Percentiles rank a stretch among this genome's conserved stretches.
Evolutionary conservation across 2,797 vertebrate genomes (phyloP).

Genomic region (Melanotaenia maccullochi): DNA sequence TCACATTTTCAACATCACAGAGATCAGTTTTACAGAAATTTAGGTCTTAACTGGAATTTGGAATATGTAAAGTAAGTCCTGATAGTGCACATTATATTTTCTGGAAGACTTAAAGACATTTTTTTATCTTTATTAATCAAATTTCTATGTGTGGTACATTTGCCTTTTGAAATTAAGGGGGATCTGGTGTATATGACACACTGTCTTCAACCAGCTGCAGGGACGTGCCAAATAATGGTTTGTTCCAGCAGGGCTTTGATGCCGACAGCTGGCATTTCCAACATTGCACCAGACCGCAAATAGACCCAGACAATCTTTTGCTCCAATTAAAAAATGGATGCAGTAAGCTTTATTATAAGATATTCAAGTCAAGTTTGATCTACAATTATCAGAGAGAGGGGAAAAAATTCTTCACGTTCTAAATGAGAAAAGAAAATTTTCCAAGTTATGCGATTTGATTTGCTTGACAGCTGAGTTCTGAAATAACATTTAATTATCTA

Average conservation of each 20-base stretch:
- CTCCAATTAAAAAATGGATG: conserved; percentile 82
- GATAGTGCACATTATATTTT: not conserved
- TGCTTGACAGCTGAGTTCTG: conserved; percentile 54
- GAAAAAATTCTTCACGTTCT: conserved; percentile 66
- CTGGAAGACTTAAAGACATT: not conserved
- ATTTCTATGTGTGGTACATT: not conserved
- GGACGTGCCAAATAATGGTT: conserved; percentile 68
- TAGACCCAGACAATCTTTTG: conserved; percentile 81
- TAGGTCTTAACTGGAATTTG: not conserved
- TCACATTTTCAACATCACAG: conserved; percentile 10
- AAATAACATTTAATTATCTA: conserved; percentile 74
- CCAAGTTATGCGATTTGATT: conserved; percentile 48
- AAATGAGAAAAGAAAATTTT: conserved; percentile 70
- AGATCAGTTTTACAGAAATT: conserved; percentile 10
- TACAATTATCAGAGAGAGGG: conserved; percentile 45
- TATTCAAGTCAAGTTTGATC: conserved; percentile 68
- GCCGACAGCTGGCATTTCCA: conserved; percentile 87
- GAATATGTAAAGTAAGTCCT: not conserved
- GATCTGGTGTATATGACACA: conserved; percentile 23
- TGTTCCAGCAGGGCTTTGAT: conserved; percentile 76
- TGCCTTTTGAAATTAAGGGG: conserved; percentile 14
- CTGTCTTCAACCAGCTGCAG: conserved; percentile 66
- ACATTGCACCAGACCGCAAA: conserved; percentile 84
- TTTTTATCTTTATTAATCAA: conserved; percentile 9
- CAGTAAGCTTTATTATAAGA: conserved; percentile 72